phyloP scores from a whole-genome alignment of 2,113 vertebrate species.

The Aegotheles bennettii region DNA sequence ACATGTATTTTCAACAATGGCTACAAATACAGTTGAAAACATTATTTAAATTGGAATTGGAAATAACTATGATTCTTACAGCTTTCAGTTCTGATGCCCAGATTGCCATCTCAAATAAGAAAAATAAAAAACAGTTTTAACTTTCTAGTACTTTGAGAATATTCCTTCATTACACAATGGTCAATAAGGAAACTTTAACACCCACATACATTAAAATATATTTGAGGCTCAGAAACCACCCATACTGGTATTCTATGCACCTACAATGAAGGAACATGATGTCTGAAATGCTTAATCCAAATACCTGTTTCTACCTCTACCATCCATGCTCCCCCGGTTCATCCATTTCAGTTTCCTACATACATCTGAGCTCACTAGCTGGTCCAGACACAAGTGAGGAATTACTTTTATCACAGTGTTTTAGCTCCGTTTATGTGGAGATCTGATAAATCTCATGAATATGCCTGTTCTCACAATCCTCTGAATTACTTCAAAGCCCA shows the following conservation, averaged over 20 bases:
- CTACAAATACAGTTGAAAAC: background rate
- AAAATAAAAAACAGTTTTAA: background rate
- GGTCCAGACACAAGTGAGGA: background rate
- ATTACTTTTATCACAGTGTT: background rate
- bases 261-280: background rate
- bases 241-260: background rate
- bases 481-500: background rate
- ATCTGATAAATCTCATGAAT: background rate
- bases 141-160: background rate
- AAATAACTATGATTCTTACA: background rate
- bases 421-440: background rate
- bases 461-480: background rate
- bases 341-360: background rate
- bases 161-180: background rate
- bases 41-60: background rate
- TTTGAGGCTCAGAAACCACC: background rate
- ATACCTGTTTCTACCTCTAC: background rate
- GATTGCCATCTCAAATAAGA: background rate
- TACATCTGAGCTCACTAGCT: background rate
- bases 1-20: background rate
- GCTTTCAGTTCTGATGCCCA: background rate
- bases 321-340: background rate
- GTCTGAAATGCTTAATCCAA: background rate
- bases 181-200: background rate
- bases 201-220: background rate